phyloP scores from a whole-genome alignment of 2,113 vertebrate species.

The Nyctibius bracteatus region DNA sequence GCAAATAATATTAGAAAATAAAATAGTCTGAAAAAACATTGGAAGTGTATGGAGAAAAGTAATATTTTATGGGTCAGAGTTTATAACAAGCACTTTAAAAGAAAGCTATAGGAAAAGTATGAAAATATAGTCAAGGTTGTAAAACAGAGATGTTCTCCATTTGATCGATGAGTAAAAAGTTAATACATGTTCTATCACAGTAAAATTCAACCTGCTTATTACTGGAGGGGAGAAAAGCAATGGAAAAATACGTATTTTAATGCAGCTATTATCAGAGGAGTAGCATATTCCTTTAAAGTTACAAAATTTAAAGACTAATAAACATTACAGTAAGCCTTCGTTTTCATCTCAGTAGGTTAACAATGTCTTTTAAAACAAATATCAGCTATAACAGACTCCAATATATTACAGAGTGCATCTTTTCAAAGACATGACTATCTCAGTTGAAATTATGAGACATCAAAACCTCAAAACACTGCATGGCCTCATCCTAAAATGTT shows the following conservation, averaged over 20 bases:
- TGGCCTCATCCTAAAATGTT: background rate
- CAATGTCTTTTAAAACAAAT: background rate
- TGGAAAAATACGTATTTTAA: background rate
- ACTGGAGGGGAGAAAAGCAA: background rate
- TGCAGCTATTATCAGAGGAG: background rate
- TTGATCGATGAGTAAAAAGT: background rate
- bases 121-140: background rate
- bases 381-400: background rate
- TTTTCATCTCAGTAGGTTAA: background rate
- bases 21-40: background rate
- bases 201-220: background rate
- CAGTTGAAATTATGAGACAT: background rate
- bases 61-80: background rate
- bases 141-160: background rate
- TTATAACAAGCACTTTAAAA: background rate
- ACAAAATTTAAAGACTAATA: background rate
- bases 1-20: background rate
- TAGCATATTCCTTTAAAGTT: background rate
- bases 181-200: background rate
- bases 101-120: background rate
- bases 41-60: background rate
- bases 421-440: background rate
- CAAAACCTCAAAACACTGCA: background rate
- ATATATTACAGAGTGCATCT: background rate
- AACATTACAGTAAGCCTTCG: background rate